Base-by-base conservation (phyloP, 2,888 invertebrate genomes). In the Plutella xylostella region DNA sequence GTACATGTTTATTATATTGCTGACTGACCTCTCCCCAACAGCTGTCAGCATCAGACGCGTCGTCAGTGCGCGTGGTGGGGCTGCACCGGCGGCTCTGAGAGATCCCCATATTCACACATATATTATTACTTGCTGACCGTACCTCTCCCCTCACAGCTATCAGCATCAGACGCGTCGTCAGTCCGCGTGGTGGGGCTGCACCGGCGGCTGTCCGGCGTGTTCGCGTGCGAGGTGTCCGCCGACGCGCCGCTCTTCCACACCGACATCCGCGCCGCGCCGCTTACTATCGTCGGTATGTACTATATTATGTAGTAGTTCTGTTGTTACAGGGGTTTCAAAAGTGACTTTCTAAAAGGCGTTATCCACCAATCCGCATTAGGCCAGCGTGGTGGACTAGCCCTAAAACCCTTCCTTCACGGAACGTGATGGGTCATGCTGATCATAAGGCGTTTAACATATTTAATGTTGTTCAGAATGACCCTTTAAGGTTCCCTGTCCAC, bases 161-260 rank as follows among this genome's bases (percentile, higher is more conserved):
- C 86, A 3, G 86, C 86, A 57, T 91, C 91, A 12, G 89, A 90
- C 62, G 85, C 86, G 55, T 86, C 89, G 57, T 87, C 88, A 63
- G 91, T 92, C 51, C 87, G 89, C 18, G 75, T 92, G 55, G 84
- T 88, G 55, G 87, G 90, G 57, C 86, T 91, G 57, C 88, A 87
- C 57, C 84, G 89, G 38, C 85, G 88, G 12, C 83, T 90, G 52
- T 88, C 89, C 47, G 91, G 91, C 2, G 72, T 79, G 52, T 92
- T 90, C 78, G 90, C 88, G 70, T 92, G 91, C 65, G 91, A 91
- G 61, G 90, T 91, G 44, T 89, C 91, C 0, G 90, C 90, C 0
- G 91, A 91, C 56, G 87, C 87, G 1, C 90, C 90, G 0, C 76
- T 86, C 40, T 91, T 90, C 66, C 90, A 91, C 69, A 91, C 91